Percentiles rank a stretch among this genome's conserved stretches.
Evolutionary conservation across 2,888 invertebrate genomes (phyloP).

Genomic region (Cremastinae sp.): DNA sequence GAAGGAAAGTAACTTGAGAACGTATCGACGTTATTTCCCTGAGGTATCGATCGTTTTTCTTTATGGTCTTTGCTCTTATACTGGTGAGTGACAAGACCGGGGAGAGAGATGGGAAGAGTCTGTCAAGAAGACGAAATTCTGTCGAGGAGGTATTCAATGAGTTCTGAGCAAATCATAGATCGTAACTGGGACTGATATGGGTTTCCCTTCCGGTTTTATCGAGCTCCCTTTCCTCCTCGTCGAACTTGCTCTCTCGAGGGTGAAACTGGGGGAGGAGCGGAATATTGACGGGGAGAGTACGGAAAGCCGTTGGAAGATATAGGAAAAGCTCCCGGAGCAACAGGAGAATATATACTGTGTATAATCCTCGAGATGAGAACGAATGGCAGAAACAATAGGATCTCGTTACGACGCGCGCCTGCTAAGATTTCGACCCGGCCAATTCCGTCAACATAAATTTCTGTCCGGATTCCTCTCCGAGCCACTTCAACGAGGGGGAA

Average conservation of each 20-base stretch:
- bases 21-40: too few species aligned
- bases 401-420: conserved; percentile 31
- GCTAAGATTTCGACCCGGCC: conserved; percentile 19
- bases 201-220: not conserved
- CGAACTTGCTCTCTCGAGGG: not conserved
- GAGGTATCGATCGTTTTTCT: not conserved
- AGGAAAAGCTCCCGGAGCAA: conserved; percentile 32
- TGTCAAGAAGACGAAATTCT: conserved; percentile 1
- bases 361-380: conserved; percentile 49
- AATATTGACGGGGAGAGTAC: not conserved
- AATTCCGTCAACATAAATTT: conserved; percentile 38
- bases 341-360: conserved; percentile 43
- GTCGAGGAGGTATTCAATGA: conserved; percentile 36
- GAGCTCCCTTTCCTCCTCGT: not conserved
- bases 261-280: not conserved
- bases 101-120: too few species aligned
- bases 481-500: not conserved
- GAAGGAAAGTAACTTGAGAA: too few species aligned
- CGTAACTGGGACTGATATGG: conserved; percentile 5
- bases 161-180: not conserved
- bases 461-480: not conserved
- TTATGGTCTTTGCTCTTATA: not conserved
- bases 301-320: not conserved
- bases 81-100: too few species aligned
- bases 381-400: conserved; percentile 43